Evolutionary conservation across 2,797 vertebrate genomes (phyloP).

Genomic region (Pteronotus mesoamericanus): DNA sequence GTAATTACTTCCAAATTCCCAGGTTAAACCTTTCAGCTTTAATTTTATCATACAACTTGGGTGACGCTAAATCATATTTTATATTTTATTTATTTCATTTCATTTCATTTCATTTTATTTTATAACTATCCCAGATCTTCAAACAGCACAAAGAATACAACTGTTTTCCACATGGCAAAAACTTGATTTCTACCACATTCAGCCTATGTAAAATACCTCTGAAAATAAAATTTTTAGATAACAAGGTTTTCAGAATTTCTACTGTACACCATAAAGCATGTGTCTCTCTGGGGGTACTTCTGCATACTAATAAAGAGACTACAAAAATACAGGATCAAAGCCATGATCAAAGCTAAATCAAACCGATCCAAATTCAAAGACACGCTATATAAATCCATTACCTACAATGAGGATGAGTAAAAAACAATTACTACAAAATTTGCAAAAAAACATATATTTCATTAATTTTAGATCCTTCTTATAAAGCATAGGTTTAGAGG

Average conservation of each 20-base stretch:
- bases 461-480: slow-evolving; percentile 11
- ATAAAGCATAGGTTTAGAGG: not conserved
- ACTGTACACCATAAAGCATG: not conserved
- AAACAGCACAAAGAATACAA: not conserved
- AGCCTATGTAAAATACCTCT: slow-evolving; percentile 14
- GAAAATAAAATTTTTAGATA: slow-evolving; percentile 30
- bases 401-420: not conserved
- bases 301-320: not conserved
- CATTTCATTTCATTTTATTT: no score
- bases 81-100: no score
- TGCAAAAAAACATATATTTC: not conserved
- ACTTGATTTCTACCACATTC: not conserved
- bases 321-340: slow-evolving; percentile 33
- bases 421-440: slow-evolving; percentile 1
- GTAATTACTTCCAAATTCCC: slow-evolving; percentile 13
- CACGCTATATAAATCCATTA: not conserved
- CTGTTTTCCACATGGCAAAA: not conserved
- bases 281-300: not conserved
- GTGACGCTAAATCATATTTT: not conserved
- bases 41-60: not conserved
- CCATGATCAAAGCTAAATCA: not conserved
- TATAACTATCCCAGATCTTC: not conserved
- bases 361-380: not conserved
- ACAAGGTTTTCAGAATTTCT: slow-evolving; percentile 19
- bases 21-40: not conserved